Evolutionary conservation across 2,113 vertebrate species (phyloP), one percentile per base, ranked within the genome.

Genomic region (Sinocyclocheilus rhinocerous): DNA sequence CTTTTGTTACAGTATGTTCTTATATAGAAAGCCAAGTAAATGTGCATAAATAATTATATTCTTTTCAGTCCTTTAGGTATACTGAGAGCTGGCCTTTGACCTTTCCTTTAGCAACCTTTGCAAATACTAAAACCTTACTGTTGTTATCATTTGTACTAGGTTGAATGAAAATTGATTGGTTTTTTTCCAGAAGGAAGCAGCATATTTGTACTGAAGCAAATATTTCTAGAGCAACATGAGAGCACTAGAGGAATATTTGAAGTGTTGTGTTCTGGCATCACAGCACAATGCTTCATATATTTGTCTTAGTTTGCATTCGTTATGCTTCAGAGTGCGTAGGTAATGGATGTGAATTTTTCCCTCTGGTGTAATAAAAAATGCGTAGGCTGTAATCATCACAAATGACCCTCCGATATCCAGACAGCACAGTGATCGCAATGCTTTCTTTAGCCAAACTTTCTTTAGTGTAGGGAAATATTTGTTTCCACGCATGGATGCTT

Each of bases 221-320:
- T 61, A 10, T 78, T 36, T 36, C 26, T 42, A 1, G 20, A 42
- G 10, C 15, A 52, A 50, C 24, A 50, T 50, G 26, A 61, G 29
- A 79, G 50, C 39, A 29, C 33, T 20, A 42, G 55, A 80, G 78
- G 24, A 61, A 26, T 61, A n/a, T 63, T 1, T 65, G 59, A 36
- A n/a, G 52, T 65, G 24, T 33, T 81, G 63, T 69, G 63, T 50
- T 82, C 45, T 26, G n/a, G 39, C n/a, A 59, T 80, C 78, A 69
- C 24, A 4, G 42, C 79, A 65, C 80, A 69, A 67, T 33, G 80
- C 63, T 48, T 65, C 13, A 29, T 69, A 24, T 42, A 82, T 82
- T 82, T 67, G 61, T 82, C 80, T 82, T 69, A 29, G 80, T 82
- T 82, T 82, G 80, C 80, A 82, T 69, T 50, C 63, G 69, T 82